Conservation (phyloP, 2,888 invertebrate genomes). For the Nycteola revayana region DNA sequence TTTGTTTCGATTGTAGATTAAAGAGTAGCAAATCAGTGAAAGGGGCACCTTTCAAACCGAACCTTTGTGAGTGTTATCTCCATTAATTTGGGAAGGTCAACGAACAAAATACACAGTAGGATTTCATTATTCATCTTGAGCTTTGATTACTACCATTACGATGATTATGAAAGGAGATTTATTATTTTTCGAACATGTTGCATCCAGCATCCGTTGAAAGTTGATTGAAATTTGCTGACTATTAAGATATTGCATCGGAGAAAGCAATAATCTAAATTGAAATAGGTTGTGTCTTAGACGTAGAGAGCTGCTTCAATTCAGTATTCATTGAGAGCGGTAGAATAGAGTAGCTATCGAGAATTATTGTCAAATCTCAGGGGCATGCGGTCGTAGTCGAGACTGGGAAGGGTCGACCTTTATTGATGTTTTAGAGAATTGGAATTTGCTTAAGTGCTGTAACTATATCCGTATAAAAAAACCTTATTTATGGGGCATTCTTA, state of each 20-base stretch:
- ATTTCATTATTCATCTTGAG: conserved; percentile 65
- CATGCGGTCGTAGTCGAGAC: conserved; percentile 43
- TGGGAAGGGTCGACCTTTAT: conserved; percentile 33
- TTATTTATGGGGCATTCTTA: too few relatives aligned
- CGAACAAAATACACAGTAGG: conserved; percentile 67
- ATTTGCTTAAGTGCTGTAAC: conserved; percentile 22
- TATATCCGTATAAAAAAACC: too few relatives aligned
- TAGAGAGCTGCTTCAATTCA: conserved; percentile 56
- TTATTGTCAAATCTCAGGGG: conserved; percentile 77
- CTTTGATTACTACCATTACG: conserved; percentile 47
- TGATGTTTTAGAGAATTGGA: conserved; percentile 28
- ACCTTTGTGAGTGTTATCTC: conserved; percentile 72
- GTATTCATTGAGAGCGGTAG: conserved; percentile 70
- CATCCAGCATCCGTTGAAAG: conserved; percentile 18
- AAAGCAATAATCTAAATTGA: conserved; percentile 75
- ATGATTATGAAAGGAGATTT: conserved; percentile 24
- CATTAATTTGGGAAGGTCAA: conserved; percentile 74
- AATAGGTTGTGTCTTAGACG: conserved; percentile 63
- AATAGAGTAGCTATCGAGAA: conserved; percentile 70
- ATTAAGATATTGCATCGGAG: conserved; percentile 52
- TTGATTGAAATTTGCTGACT: conserved; percentile 30
- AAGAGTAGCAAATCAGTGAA: conserved; percentile 72
- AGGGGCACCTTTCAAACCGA: conserved; percentile 65
- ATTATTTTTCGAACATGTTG: conserved; percentile 14
- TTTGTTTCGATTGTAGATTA: conserved; percentile 80